These are phyloP conservation scores for Zaprionus inermis DNA, from an alignment of 1,140 invertebrate species.

Conservation along the genomic window DNA sequence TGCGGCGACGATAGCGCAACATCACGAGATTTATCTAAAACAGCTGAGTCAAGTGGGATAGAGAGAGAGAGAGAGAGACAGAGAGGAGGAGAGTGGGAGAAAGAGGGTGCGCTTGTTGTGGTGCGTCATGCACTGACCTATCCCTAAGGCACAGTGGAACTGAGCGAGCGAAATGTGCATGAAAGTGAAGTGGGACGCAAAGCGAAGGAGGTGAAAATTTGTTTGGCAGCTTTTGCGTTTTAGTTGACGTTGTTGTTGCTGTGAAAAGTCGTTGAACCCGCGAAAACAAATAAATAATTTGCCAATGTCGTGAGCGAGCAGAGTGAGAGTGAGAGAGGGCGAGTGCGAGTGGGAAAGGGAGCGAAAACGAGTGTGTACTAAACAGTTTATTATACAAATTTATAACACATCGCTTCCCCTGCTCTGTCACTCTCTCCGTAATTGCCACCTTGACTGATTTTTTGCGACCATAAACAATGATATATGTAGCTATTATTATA, in stretches of 20 bases:
- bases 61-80: not conserved
- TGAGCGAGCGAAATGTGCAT: not conserved
- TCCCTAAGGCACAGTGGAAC: not conserved
- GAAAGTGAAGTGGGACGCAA: conserved; percentile 6
- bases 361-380: not conserved
- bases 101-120: not conserved
- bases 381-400: not conserved
- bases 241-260: not conserved
- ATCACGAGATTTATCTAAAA: not conserved
- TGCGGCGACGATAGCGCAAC: not conserved
- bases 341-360: not conserved
- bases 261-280: conserved; percentile 5
- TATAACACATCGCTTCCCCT: too few species aligned
- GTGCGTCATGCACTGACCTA: conserved; percentile 21
- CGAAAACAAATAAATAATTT: not conserved
- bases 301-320: conserved; percentile 2
- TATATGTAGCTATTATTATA: not conserved
- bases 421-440: too few species aligned
- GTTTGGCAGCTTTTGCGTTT: conserved; percentile 9
- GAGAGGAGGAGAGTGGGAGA: too few species aligned
- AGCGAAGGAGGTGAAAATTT: not conserved
- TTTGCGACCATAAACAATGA: not conserved
- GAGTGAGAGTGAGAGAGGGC: not conserved
- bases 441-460: not conserved
- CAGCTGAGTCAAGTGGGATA: not conserved